Conservation (phyloP, 2,113 vertebrate genomes). For the Aramus guarauna region DNA sequence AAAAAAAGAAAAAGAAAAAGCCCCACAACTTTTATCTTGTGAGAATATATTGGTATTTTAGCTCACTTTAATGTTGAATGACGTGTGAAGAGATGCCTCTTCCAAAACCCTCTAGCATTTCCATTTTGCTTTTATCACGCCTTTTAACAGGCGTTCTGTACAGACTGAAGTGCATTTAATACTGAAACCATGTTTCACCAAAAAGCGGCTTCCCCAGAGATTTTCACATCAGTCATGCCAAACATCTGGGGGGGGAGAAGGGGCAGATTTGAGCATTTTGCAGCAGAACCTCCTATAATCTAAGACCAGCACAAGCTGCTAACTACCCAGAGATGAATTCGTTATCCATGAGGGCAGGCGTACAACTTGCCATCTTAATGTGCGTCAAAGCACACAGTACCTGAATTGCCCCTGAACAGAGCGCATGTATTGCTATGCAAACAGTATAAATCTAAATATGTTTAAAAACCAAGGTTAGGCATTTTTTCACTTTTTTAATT, state of each 20-base stretch:
- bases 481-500: background rate
- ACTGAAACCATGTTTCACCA: background rate
- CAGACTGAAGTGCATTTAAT: background rate
- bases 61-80: background rate
- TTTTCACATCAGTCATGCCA: background rate
- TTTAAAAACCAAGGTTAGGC: background rate
- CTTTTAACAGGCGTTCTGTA: background rate
- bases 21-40: background rate
- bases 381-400: background rate
- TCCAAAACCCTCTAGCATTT: background rate
- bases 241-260: background rate
- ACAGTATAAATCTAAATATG: background rate
- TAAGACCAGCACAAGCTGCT: background rate
- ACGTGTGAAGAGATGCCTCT: background rate
- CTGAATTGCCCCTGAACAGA: background rate
- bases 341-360: background rate
- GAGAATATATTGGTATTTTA: background rate
- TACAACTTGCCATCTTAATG: rapidly evolving
- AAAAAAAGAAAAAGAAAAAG: background rate
- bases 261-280: background rate
- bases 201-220: background rate
- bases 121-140: background rate
- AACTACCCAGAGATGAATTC: background rate
- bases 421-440: background rate
- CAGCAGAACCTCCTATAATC: background rate